Conservation (phyloP, 2,888 invertebrate species). For the Chironomus tentans region DNA sequence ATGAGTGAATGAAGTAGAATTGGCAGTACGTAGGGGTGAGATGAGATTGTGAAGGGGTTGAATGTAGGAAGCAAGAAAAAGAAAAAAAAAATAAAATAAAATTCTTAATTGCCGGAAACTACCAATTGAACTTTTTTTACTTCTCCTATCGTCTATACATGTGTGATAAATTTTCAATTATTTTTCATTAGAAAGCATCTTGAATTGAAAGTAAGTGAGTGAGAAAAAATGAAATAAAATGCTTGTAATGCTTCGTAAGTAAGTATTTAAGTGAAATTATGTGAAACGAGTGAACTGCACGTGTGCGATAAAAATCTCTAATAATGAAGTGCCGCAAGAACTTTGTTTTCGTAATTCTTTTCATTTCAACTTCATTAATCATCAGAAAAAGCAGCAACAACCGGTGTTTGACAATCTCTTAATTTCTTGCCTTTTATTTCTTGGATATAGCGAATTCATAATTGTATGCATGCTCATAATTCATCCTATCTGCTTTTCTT, state of each 20-base stretch:
- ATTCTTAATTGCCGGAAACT: constrained; percentile 20
- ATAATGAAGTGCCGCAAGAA: constrained; percentile 18
- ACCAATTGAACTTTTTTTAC: constrained; percentile 1
- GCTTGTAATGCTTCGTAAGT: background rate
- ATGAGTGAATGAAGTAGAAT: background rate
- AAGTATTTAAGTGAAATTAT: background rate
- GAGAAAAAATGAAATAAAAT: background rate
- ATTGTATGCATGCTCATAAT: background rate
- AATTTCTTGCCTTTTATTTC: background rate
- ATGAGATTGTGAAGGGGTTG: background rate
- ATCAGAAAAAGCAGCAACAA: background rate
- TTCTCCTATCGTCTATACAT: background rate
- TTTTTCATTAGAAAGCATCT: constrained; percentile 1
- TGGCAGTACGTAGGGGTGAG: background rate
- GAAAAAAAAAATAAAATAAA: background rate
- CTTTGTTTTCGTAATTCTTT: background rate
- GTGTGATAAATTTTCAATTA: constrained; percentile 24
- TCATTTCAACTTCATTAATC: constrained; percentile 11
- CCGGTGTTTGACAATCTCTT: background rate
- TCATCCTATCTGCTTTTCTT: background rate
- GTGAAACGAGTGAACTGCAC: background rate
- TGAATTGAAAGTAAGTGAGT: background rate
- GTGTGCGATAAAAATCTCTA: constrained; percentile 2
- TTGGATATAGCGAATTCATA: background rate
- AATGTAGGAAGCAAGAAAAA: too few relatives aligned